Evolutionary conservation across 2,113 vertebrate genomes (phyloP).

Genomic region (Heliornis fulica): DNA sequence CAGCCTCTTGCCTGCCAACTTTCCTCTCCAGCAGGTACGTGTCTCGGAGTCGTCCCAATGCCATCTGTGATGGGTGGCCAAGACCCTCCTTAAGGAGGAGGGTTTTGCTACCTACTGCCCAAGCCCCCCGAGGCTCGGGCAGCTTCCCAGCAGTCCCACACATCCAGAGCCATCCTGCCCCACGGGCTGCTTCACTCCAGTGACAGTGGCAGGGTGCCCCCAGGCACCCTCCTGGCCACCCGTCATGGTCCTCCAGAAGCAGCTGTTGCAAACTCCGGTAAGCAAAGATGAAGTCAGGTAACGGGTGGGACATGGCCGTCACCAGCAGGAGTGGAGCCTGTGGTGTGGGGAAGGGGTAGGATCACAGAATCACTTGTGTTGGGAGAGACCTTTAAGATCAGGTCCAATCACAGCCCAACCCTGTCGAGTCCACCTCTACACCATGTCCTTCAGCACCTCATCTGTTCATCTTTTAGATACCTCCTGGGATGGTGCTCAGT

Average conservation of each 20-base stretch:
- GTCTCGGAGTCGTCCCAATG: neutral
- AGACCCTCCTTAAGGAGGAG: neutral
- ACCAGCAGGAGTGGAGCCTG: accelerated
- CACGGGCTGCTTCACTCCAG: neutral
- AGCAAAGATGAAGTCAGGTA: neutral
- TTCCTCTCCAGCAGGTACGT: neutral
- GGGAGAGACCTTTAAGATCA: too few relatives aligned
- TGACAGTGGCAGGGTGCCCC: neutral
- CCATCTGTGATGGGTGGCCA: neutral
- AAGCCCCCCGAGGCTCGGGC: neutral
- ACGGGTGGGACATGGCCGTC: neutral
- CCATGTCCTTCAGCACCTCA: too few relatives aligned
- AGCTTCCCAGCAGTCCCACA: neutral
- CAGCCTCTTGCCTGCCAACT: neutral
- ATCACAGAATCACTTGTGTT: too few relatives aligned
- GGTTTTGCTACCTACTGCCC: neutral
- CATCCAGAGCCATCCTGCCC: neutral
- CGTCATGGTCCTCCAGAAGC: neutral
- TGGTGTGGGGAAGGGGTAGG: neutral
- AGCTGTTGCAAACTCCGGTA: neutral
- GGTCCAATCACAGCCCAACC: too few relatives aligned
- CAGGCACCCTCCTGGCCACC: neutral
- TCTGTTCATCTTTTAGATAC: too few relatives aligned
- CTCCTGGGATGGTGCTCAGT: too few relatives aligned
- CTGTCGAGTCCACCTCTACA: too few relatives aligned